Evolutionary conservation across 64 coral and sea anemone species (phyloP), one percentile per base, ranked within the genome.

Genomic region (Pachyseris speciosa): DNA sequence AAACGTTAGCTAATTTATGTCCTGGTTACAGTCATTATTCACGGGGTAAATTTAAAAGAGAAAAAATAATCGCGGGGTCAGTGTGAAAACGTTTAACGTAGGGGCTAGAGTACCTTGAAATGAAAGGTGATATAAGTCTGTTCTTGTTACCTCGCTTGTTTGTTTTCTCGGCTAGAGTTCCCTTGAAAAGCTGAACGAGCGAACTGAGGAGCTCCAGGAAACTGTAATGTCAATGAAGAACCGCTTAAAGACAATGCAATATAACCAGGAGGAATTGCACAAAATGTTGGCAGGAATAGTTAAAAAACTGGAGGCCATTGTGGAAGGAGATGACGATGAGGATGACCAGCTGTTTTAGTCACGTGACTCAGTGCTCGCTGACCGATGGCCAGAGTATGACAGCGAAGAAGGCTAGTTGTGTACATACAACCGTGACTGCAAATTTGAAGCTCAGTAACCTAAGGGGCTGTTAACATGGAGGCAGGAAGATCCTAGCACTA

Each of bases 221-320:
- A 90, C 75, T 32, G 49, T 94, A 8, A 28, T 27, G 66, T 43
- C 7, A 13, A 10, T 94, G 11, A 89, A 90, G 9, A 52, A 38
- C 4, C 77, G 77, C 22, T 26, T 94, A 27, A 72, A 75, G 10
- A 74, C 81, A 55, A 51, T 94, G 40, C 87, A 94, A 32, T 48
- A 2, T 27, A 61, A 80, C 24, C 87, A 89, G 42, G 93, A 89
- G 41, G 29, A 85, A 47, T n/a, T 94, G 51, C 77, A 94, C 29
- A 90, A 74, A 2, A 94, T 94, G 86, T 31, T 94, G 15, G 37
- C 28, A 3, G 93, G 86, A 41, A 75, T 94, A 24, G 93, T 90
- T 3, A 42, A 74, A 40, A 83, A 94, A 33, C 78, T 94, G 69
- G 87, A 94, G n/a, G 53, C 87, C 34, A 78, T 53, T 20, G 69